Base-by-base conservation (phyloP, 2,888 invertebrate species). In the Megaustenia siamemsis region DNA sequence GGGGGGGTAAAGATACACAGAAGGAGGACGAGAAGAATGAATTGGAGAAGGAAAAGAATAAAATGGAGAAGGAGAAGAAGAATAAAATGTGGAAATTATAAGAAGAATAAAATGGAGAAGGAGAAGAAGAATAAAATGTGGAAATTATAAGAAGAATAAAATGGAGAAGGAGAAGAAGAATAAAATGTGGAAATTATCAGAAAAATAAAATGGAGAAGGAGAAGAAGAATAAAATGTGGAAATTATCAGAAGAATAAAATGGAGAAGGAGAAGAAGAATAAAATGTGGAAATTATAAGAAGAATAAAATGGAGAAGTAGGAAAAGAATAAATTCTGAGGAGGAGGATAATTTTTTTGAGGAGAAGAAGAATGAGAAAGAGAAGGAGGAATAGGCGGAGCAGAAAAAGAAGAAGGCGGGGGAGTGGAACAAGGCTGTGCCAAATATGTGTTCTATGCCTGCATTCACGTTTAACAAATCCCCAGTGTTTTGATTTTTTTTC, bases 101-200 rank as follows among this genome's bases (percentile, higher is more conserved):
- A 49, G 8, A 56, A 49, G n/a, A 28, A 24, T 53, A 18, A 49
- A 38, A 24, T 10, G 45, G 45, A 45, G 12, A 35, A 73, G 40
- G 43, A 4, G 15, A 15, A 32, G 6, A 38, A 40, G 40, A 15
- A 77, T n/a, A n/a, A n/a, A n/a, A n/a, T n/a, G n/a, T n/a, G n/a
- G n/a, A n/a, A n/a, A n/a, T n/a, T n/a, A n/a, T n/a, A n/a, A n/a
- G 53, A 60, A 35, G 63, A 32, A 79, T 66, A 79, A 49, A 68
- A 18, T 43, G 66, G 66, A 24, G 49, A 21, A 43, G n/a, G 66
- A 49, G 49, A 15, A 66, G 43, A 79, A 32, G 32, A 66, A 66
- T 40, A 79, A 24, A 43, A 45, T 10, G 45, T 6, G 12, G 45
- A 12, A 45, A 12, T n/a, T n/a, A n/a, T n/a, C n/a, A 12, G 12